These are phyloP conservation scores for Tupaia tana DNA, from an alignment of 2,113 vertebrate genomes.

Conservation along the genomic window DNA sequence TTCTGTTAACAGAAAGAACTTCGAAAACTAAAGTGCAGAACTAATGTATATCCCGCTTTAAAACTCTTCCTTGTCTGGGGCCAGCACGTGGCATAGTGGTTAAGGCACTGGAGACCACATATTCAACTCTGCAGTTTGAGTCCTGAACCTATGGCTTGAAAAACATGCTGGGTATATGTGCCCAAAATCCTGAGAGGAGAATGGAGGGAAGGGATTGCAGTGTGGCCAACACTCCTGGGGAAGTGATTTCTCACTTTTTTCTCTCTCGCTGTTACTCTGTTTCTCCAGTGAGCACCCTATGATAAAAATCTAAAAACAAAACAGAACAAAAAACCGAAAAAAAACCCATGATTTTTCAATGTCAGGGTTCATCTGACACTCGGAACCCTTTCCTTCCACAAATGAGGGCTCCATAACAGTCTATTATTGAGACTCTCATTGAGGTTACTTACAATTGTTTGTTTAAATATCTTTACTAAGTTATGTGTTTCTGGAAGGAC, in stretches of 20 bases:
- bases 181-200: too few species aligned
- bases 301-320: too few species aligned
- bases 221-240: too few species aligned
- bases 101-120: not conserved
- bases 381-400: not conserved
- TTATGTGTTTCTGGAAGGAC: conserved; percentile 9
- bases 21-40: not conserved
- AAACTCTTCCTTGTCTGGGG: not conserved
- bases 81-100: not conserved
- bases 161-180: too few species aligned
- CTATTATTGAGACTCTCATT: not conserved
- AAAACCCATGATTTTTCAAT: not conserved
- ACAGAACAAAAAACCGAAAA: too few species aligned
- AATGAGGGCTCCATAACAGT: not conserved
- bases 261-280: too few species aligned
- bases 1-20: not conserved
- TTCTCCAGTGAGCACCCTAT: too few species aligned
- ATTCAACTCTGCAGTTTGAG: not conserved
- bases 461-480: not conserved
- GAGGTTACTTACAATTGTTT: not conserved
- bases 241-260: too few species aligned
- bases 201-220: too few species aligned
- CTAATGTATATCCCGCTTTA: not conserved
- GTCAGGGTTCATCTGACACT: not conserved
- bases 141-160: not conserved